Base-by-base conservation (phyloP, 2,113 vertebrate genomes). In the Conger conger region DNA sequence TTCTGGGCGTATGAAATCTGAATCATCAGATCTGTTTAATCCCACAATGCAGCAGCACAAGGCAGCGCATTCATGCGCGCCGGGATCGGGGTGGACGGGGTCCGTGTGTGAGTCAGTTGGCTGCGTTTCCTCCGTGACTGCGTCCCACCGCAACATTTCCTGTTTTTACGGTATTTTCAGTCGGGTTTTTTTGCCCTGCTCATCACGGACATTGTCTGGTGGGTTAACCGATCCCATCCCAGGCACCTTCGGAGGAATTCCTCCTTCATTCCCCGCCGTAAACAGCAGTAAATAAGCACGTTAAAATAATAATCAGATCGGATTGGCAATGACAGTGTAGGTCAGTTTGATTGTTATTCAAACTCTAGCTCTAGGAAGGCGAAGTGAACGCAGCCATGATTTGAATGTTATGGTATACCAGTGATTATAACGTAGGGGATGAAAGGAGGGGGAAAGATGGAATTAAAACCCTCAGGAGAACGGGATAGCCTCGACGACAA, bases 111-210 rank as follows among this genome's bases (percentile, higher is more conserved):
- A 89, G 79, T 90, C 45, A 76, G n/a, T 27, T 2, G 92, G 92
- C 92, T 88, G 92, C 88, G 92, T 93, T 94, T 90, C 92, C 87
- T 91, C 82, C 40, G 76, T 84, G n/a, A 50, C 5, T 42, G 76
- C 85, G 78, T 53, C 81, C 23, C 20, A 90, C 86, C 88, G 73
- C 88, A 89, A 60, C 57, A 89, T 84, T 87, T 91, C 85, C 88
- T 86, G 82, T 91, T 89, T 92, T 87, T 60, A 81, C 82, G 85
- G 40, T 86, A 89, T 85, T 90, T 80, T 45, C 42, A 40, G 40
- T 79, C 20, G 20, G 45, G 38, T 79, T 73, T 68, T 73, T 68
- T 73, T 73, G 2, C 68, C 27, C 68, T 11, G 68, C 68, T 73
- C 68, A 73, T 73, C 68, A 73, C 68, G 8, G 68, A 73, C 68